Evolutionary conservation across 2,113 vertebrate species (phyloP).

Genomic region (Eulemur rufifrons): DNA sequence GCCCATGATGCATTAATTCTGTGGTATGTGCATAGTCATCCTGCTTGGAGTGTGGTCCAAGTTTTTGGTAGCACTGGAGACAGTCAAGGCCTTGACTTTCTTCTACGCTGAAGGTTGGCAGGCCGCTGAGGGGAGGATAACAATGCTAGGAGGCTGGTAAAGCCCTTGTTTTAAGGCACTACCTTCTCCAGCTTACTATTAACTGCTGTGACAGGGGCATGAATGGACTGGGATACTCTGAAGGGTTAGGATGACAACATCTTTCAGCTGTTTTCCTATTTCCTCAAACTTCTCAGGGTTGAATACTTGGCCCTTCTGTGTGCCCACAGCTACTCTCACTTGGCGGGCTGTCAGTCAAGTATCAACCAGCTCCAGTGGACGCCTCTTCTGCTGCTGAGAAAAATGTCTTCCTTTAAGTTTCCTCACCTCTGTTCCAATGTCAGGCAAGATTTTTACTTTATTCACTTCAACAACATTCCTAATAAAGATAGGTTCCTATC

Average conservation of each 20-base stretch:
- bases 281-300: background rate
- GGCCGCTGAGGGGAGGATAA: background rate
- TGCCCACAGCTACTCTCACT: background rate
- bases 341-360: background rate
- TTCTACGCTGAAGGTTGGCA: background rate
- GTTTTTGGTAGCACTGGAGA: background rate
- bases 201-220: background rate
- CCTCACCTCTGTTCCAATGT: conserved; percentile 59
- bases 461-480: background rate
- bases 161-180: background rate
- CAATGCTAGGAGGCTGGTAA: background rate
- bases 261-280: background rate
- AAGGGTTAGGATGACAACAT: background rate
- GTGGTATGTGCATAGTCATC: conserved; percentile 49
- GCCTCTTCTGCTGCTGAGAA: conserved; percentile 45
- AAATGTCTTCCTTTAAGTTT: conserved; percentile 55
- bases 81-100: background rate
- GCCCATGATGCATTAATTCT: conserved; percentile 67
- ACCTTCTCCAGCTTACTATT: background rate
- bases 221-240: background rate
- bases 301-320: background rate
- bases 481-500: background rate
- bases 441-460: conserved; percentile 52
- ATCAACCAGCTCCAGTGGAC: background rate
- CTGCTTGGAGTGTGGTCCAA: conserved; percentile 28